A percentile compares a stretch with the other conserved stretches of the same genome.
Conservation (phyloP, 1,140 invertebrate species). For the Drosophila ogumai region DNA sequence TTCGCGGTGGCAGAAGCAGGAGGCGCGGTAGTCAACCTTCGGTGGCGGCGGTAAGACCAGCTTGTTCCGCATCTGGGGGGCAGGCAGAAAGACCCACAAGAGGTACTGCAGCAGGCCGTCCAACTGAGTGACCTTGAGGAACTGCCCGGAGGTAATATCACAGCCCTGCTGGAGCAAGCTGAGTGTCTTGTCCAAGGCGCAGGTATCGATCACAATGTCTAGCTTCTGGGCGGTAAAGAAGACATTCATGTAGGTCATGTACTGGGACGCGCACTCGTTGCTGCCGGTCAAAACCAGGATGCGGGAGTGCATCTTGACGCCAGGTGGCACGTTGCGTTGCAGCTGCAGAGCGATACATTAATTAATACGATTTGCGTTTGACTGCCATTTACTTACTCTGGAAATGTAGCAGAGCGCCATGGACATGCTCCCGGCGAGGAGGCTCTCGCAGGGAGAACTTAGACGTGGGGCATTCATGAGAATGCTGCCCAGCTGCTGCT, state of each 20-base stretch:
- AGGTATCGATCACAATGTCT: conserved; percentile 96
- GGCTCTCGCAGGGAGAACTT: conserved; percentile 87
- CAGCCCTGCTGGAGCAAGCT: conserved; percentile 97
- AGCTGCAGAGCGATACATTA: conserved; percentile 76
- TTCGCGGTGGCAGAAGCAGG: conserved; percentile 99
- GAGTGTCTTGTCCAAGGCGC: conserved; percentile 95
- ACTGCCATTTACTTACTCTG: conserved; percentile 85
- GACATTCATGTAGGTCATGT: conserved; percentile 99
- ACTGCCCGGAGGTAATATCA: conserved; percentile 97
- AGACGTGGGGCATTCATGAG: conserved; percentile 80
- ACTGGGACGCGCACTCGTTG: conserved; percentile 95
- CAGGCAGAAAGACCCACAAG: conserved; percentile 97
- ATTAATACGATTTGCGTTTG: not conserved
- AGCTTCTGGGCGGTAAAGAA: conserved; percentile 98
- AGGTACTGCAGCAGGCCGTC: conserved; percentile 96
- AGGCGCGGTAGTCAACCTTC: conserved; percentile 97
- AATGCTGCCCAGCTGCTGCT: conserved; percentile 88
- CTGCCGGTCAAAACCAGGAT: conserved; percentile 95
- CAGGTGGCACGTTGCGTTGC: conserved; percentile 87
- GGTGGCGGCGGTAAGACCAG: conserved; percentile 95
- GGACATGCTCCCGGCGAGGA: conserved; percentile 93
- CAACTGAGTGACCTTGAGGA: conserved; percentile 92
- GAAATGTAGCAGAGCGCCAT: conserved; percentile 95
- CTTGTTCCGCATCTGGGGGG: conserved; percentile 91
- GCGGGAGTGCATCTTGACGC: conserved; percentile 90